Percentiles rank a stretch among this genome's conserved stretches.
These are phyloP conservation scores for Hippoglossus stenolepis DNA, from an alignment of 2,113 vertebrate species.

Conservation along the genomic window DNA sequence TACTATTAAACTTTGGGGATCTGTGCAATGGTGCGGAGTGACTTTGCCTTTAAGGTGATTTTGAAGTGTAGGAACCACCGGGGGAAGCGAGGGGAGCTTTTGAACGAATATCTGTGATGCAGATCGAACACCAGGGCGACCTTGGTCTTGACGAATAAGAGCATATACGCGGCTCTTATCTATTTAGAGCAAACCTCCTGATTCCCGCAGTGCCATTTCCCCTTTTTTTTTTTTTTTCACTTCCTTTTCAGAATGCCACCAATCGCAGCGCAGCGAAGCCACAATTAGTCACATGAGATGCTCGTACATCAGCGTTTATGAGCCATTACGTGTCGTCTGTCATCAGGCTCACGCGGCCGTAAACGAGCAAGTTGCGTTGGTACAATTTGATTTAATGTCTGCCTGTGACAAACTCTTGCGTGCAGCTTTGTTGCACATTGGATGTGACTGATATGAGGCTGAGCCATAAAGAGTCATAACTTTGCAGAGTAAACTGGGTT, in stretches of 20 bases:
- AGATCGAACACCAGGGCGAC: constrained; percentile 38
- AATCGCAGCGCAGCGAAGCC: constrained; percentile 14
- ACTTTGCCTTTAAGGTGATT: constrained; percentile 61
- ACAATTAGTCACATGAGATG: constrained; percentile 34
- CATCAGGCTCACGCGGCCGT: constrained; percentile 21
- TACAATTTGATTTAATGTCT: constrained; percentile 31
- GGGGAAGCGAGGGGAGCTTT: constrained; percentile 27
- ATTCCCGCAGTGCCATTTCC: constrained; percentile 7
- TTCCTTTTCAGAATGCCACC: constrained; percentile 3
- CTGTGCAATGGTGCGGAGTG: constrained; percentile 35
- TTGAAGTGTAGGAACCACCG: constrained; percentile 59
- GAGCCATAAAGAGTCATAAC: background rate
- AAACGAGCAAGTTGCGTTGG: constrained; percentile 26
- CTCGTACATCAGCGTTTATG: constrained; percentile 27
- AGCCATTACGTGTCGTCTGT: constrained; percentile 9
- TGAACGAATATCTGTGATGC: constrained; percentile 32
- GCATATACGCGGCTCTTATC: constrained; percentile 6
- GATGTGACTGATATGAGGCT: constrained; percentile 4
- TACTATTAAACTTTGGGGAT: constrained; percentile 55
- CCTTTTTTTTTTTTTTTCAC: too few relatives aligned
- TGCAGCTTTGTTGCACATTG: background rate
- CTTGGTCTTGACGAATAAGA: constrained; percentile 42
- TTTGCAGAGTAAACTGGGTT: background rate
- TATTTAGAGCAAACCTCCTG: constrained; percentile 5
- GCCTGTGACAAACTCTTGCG: background rate